Evolutionary conservation across 2,888 invertebrate species (phyloP), one percentile per base, ranked within the genome.

Genomic region (Agrilus mali): DNA sequence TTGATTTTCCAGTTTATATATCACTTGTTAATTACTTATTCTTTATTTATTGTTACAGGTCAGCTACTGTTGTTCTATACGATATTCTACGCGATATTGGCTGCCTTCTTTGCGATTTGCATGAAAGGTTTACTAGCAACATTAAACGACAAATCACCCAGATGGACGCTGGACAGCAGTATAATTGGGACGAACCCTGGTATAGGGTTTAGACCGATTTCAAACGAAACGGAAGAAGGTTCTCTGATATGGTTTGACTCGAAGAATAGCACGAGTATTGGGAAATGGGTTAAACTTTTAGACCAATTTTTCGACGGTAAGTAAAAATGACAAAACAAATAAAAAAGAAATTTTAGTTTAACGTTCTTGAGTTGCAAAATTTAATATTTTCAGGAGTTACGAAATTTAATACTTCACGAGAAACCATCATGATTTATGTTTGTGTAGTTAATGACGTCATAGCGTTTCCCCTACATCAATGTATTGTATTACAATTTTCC

Each of bases 1-100:
- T n/a, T n/a, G n/a, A n/a, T n/a, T n/a, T n/a, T n/a, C n/a, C n/a
- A n/a, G n/a, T 4, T 20, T 4, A 20, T 20, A 14, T 20, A 4
- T 22, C 33, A 43, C 33, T 45, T 20, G 3, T 15, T 20, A 20
- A 20, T 20, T 20, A 4, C 20, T 33, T 14, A n/a, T 44, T 33
- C 41, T 39, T 53, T 56, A 44, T 50, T 56, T 53, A 60, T 55
- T 57, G 43, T 77, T 80, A 17, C 77, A 93, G 93, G 77, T 48
- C 82, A 88, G 63, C 77, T 93, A 47, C 60, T 84, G 16, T 51
- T 82, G 1, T 97, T 96, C 73, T 97, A 96, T 71, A 50, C 76
- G 36, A 74, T 90, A 50, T 96, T 95, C 74, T 96, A 93, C 70
- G 72, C 78, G 38, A 77, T 80, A 45, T 72, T 97, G 61, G 85